A percentile compares a stretch with the other conserved stretches of the same genome.
These are phyloP conservation scores for Gopherus evgoodei DNA, from an alignment of 2,113 vertebrate genomes.

Conservation along the genomic window DNA sequence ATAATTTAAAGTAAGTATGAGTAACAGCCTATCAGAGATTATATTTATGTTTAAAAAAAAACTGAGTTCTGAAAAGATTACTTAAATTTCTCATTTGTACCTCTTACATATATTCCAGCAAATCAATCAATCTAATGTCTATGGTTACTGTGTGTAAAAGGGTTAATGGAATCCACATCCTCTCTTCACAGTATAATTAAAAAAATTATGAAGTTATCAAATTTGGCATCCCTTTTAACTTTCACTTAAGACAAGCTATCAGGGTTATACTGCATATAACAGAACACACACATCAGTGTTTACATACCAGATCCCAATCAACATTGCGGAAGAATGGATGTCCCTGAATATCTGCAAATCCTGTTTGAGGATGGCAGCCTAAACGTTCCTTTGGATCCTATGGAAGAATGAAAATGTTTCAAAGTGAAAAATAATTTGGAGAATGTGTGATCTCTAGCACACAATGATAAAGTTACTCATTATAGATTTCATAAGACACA, in stretches of 20 bases:
- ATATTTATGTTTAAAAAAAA: constrained; percentile 7
- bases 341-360: constrained; percentile 97
- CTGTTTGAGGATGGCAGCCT: constrained; percentile 98
- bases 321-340: constrained; percentile 98
- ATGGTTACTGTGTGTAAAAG: not conserved
- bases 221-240: not conserved
- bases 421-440: not conserved
- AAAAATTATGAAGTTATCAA: not conserved
- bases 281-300: not conserved
- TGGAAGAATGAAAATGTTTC: constrained; percentile 16
- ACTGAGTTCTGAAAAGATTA: not conserved
- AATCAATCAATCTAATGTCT: not conserved
- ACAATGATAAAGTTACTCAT: not conserved
- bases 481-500: not conserved
- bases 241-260: not conserved
- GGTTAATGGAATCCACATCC: not conserved
- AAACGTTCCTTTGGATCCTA: constrained; percentile 97
- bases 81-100: not conserved
- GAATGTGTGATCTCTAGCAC: not conserved
- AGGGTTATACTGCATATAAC: not conserved
- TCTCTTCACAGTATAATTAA: not conserved
- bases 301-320: constrained; percentile 97
- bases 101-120: not conserved
- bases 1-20: constrained; percentile 38
- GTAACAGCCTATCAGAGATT: not conserved